Percentiles rank a stretch among this genome's conserved stretches.
phyloP scores from a whole-genome alignment of 2,888 invertebrate species.

The Drosophila paucipuncta region DNA sequence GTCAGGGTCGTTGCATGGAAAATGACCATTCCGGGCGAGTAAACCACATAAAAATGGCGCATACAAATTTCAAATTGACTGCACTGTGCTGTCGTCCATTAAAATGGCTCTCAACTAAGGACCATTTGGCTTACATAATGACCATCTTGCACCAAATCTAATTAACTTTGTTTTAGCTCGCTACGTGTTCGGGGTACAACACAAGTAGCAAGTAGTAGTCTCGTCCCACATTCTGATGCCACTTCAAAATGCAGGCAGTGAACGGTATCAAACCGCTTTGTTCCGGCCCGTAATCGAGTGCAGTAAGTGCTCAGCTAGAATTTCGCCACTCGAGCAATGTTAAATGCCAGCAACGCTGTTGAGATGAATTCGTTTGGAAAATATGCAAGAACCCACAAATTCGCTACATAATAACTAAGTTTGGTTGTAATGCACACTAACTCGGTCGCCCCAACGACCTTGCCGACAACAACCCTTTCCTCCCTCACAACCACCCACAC shows the following conservation, averaged over 20 bases:
- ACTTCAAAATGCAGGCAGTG: slow-evolving; percentile 23
- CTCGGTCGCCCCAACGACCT: slow-evolving; percentile 17
- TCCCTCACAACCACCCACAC: background rate
- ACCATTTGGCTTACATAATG: slow-evolving; percentile 66
- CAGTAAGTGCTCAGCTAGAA: slow-evolving; percentile 58
- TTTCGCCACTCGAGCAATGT: slow-evolving; percentile 46
- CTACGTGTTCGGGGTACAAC: slow-evolving; percentile 64
- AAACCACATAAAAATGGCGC: slow-evolving; percentile 58
- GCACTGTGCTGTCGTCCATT: slow-evolving; percentile 48
- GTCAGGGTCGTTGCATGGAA: slow-evolving; percentile 42
- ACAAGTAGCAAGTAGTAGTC: slow-evolving; percentile 11
- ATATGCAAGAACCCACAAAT: slow-evolving; percentile 56
- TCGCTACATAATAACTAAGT: slow-evolving; percentile 33
- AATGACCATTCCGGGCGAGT: slow-evolving; percentile 63
- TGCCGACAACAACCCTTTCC: background rate
- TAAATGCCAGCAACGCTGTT: slow-evolving; percentile 38
- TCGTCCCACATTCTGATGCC: background rate
- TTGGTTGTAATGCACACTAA: slow-evolving; percentile 32
- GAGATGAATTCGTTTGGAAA: slow-evolving; percentile 70
- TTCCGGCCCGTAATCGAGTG: slow-evolving; percentile 65
- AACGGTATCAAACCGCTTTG: slow-evolving; percentile 58
- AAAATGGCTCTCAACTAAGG: slow-evolving; percentile 39
- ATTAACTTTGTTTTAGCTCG: slow-evolving; percentile 76
- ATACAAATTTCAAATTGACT: slow-evolving; percentile 63
- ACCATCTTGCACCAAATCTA: slow-evolving; percentile 77